Conservation (phyloP, 2,797 vertebrate genomes). For the Stomatorhinus walkeri region DNA sequence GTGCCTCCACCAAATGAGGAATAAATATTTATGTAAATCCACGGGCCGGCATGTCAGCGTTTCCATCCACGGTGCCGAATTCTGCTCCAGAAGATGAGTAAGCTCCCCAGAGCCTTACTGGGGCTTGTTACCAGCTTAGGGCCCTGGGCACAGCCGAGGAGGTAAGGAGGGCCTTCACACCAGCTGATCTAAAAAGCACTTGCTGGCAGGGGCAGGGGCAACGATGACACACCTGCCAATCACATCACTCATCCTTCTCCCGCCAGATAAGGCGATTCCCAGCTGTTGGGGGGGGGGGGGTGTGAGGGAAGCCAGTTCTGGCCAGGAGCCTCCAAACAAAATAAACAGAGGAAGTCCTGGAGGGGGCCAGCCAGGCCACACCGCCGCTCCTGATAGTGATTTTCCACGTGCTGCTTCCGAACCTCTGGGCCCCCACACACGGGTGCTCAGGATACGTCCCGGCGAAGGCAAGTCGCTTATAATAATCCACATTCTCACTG, state of each 20-base stretch:
- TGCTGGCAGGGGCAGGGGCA: neutral
- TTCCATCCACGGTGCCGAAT: neutral
- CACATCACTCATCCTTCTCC: constrained; percentile 5
- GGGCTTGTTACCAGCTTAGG: neutral
- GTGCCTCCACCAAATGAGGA: neutral
- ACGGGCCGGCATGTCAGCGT: neutral
- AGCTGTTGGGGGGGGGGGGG: neutral
- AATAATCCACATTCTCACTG: neutral
- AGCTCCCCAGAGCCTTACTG: constrained; percentile 6
- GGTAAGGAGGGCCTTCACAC: constrained; percentile 1
- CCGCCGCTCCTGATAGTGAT: constrained; percentile 15
- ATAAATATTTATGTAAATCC: constrained; percentile 7
- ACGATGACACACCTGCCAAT: neutral
- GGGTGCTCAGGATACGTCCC: neutral
- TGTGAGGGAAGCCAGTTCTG: neutral
- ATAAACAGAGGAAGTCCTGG: constrained; percentile 13
- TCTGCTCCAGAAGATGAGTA: constrained; percentile 21
- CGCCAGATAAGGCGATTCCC: neutral
- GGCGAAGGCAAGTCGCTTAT: neutral
- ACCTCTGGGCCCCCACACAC: neutral
- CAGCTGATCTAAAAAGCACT: constrained; percentile 1
- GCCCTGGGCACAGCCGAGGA: neutral
- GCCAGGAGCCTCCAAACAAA: constrained; percentile 7
- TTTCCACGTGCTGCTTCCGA: constrained; percentile 20
- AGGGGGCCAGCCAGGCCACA: neutral